Conservation (phyloP, 1,140 invertebrate species). For the Atta texana region DNA sequence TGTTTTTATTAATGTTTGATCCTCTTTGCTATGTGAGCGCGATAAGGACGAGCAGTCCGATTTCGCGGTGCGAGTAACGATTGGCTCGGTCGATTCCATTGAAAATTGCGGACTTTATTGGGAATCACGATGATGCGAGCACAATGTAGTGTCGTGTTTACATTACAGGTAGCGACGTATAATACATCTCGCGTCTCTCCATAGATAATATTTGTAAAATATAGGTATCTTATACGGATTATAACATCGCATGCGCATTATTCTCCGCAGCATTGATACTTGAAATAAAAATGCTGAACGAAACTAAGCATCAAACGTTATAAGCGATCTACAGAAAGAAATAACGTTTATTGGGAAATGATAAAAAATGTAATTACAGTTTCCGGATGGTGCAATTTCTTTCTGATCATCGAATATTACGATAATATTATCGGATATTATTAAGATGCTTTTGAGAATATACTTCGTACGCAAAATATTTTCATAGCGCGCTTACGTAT, state of each 20-base stretch:
- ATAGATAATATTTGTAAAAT: conserved; percentile 28
- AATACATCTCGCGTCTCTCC: no score
- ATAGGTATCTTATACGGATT: conserved; percentile 11
- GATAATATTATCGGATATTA: conserved; percentile 46
- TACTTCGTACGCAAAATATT: conserved; percentile 33
- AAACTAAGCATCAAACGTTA: background rate
- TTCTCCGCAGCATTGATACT: background rate
- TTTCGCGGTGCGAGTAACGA: conserved; percentile 44
- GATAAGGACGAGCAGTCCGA: conserved; percentile 4
- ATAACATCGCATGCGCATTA: background rate
- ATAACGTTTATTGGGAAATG: background rate
- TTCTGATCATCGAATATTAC: conserved; percentile 22
- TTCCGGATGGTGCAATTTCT: background rate
- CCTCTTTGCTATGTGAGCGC: conserved; percentile 38
- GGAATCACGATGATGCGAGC: background rate
- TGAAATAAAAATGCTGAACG: background rate
- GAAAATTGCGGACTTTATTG: conserved; percentile 61
- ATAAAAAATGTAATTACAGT: conserved; percentile 2
- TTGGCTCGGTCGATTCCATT: conserved; percentile 31
- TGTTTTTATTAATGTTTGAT: conserved; percentile 74
- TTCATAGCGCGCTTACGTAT: conserved; percentile 28
- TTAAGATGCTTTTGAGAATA: conserved; percentile 12
- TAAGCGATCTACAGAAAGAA: background rate
- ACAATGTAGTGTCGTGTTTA: background rate
- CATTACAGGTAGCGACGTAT: background rate